Base-by-base conservation (phyloP, 1,140 invertebrate genomes). In the Drosophila pallidifrons region DNA sequence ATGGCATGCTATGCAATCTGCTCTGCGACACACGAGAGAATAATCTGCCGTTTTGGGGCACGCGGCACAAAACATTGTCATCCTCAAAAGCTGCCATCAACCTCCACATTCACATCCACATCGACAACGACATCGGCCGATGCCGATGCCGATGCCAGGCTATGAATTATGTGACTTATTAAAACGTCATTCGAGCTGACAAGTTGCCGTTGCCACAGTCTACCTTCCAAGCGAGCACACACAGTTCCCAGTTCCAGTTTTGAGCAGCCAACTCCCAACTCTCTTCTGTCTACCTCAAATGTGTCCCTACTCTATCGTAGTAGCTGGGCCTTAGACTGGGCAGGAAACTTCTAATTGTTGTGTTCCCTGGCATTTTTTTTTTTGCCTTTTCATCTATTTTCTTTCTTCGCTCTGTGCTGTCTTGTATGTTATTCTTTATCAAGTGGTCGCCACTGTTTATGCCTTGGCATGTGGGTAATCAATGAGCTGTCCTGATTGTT, bases 151-250 rank as follows among this genome's bases (percentile, higher is more conserved):
- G 55, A 52, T 30, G 68, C 54, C 57, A 69, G 65, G n/a, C 76
- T 81, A 89, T 89, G 86, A 89, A 89, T 89, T 89, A 89, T 89
- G 85, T 89, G 85, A 89, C 85, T 89, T 89, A 89, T 89, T 89
- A 89, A 89, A 89, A 89, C 85, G 85, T 89, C 85, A 85, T 89
- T 74, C 78, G 78, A 85, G 80, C 85, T 89, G 85, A 88, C 85
- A 88, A 89, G 85, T 89, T 89, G 85, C 81, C 79, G 81, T 79
- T 86, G 82, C 82, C 79, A 87, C 82, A 68, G 81, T 59, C 65
- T 47, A 30, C 28, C 49, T 30, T 30, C 11, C 10, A 32, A 32
- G 8, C 65, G 60, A 71, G 54, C 32, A 51, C 5, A 15, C 30
- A 67, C 60, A 65, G 65, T 61, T 65, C 4, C 1, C 1, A 30